phyloP scores from a whole-genome alignment of 2,113 vertebrate species.

The Aix galericulata region DNA sequence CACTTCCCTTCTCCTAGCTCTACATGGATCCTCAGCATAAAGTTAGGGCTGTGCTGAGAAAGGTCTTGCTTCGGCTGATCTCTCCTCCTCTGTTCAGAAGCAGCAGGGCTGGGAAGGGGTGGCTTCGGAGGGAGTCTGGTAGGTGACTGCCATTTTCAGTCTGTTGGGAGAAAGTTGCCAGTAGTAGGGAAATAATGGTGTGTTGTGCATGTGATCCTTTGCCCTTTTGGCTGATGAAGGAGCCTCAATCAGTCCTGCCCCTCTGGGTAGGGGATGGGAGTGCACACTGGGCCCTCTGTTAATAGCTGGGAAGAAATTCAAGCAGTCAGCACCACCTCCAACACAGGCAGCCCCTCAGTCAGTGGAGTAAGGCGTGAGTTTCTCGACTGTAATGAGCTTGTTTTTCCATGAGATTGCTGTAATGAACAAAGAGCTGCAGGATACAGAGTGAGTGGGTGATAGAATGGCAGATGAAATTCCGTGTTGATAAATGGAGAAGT shows the following conservation, averaged over 20 bases:
- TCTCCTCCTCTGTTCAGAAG: not conserved
- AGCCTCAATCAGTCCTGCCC: conserved; percentile 54
- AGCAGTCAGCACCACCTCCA: conserved; percentile 51
- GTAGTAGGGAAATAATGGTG: conserved; percentile 53
- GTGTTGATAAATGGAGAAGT: conserved; percentile 2
- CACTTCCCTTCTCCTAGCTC: not conserved
- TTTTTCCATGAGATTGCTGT: conserved; percentile 60
- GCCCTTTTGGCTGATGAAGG: conserved; percentile 62
- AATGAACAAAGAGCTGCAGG: conserved; percentile 60
- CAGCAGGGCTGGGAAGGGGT: not conserved
- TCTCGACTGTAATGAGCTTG: conserved; percentile 35
- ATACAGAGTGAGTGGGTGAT: conserved; percentile 41
- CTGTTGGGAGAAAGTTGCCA: conserved; percentile 50
- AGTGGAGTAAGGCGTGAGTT: conserved; percentile 45
- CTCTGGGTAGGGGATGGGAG: conserved; percentile 47
- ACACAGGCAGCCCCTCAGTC: conserved; percentile 53
- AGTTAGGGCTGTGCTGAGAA: not conserved
- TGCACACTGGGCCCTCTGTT: conserved; percentile 61
- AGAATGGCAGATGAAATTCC: conserved; percentile 47
- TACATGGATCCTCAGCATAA: not conserved
- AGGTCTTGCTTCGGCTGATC: not conserved
- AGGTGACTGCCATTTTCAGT: conserved; percentile 23
- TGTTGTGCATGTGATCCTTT: conserved; percentile 64
- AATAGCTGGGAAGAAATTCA: conserved; percentile 59
- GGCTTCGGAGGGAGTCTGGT: not conserved